phyloP scores from a whole-genome alignment of 2,113 vertebrate genomes.

The Petroica traversi region DNA sequence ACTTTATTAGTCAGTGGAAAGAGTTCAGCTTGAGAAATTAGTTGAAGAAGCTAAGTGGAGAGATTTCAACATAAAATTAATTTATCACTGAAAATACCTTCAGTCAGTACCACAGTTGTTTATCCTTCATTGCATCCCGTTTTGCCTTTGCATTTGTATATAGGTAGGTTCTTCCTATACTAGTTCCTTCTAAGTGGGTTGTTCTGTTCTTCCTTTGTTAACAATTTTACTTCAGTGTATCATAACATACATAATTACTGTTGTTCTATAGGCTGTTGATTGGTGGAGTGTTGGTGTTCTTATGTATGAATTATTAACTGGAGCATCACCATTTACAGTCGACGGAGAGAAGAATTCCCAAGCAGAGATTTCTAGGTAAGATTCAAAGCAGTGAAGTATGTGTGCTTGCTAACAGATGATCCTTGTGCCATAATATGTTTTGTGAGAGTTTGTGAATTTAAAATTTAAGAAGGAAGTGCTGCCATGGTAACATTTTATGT shows the following conservation, averaged over 20 bases:
- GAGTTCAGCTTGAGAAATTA: background rate
- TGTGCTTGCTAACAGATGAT: background rate
- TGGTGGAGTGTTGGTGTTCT: constrained; percentile 99
- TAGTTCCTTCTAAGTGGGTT: background rate
- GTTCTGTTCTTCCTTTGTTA: background rate
- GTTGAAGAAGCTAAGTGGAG: background rate
- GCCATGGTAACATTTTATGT: background rate
- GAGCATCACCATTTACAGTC: constrained; percentile 97
- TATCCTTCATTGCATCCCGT: background rate
- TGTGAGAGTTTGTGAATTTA: background rate
- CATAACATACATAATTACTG: background rate
- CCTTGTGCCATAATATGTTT: background rate
- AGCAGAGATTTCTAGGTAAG: constrained; percentile 95
- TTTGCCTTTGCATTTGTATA: background rate
- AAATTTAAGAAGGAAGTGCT: background rate
- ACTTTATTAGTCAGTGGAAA: background rate
- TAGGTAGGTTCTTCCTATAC: background rate
- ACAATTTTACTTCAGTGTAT: background rate
- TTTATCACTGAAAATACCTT: background rate
- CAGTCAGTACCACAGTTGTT: background rate
- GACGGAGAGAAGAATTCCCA: constrained; percentile 97
- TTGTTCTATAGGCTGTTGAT: constrained; percentile 88
- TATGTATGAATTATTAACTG: constrained; percentile 96
- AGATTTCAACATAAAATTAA: background rate
- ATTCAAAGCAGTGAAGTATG: background rate